Conservation (phyloP, 2,888 invertebrate genomes). For the Caenorhabditis sp. region DNA sequence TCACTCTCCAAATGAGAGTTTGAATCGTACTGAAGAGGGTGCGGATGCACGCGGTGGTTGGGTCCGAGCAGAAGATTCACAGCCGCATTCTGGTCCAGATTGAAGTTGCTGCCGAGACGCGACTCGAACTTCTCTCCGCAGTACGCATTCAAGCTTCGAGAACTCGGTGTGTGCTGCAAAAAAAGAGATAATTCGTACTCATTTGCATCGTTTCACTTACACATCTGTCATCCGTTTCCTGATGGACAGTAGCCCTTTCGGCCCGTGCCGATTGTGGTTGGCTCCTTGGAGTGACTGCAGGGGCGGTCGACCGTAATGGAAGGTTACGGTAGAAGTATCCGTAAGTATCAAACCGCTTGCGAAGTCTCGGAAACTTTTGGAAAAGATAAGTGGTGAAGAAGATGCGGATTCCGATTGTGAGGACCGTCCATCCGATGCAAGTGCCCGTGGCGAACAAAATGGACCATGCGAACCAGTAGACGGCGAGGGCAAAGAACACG, state of each 20-base stretch:
- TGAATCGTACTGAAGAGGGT: slow-evolving; percentile 17
- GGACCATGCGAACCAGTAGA: slow-evolving; percentile 77
- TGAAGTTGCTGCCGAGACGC: slow-evolving; percentile 63
- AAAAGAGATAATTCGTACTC: not conserved
- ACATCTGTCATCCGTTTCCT: slow-evolving; percentile 46
- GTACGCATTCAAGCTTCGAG: slow-evolving; percentile 19
- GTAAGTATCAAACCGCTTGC: slow-evolving; percentile 79
- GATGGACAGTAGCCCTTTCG: slow-evolving; percentile 7
- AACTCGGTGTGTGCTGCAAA: slow-evolving; percentile 39
- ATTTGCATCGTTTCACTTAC: slow-evolving; percentile 10
- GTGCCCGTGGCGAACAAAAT: slow-evolving; percentile 76
- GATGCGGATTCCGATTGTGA: slow-evolving; percentile 80
- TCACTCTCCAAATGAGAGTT: slow-evolving; percentile 26
- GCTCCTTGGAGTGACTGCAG: slow-evolving; percentile 15
- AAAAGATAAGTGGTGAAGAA: slow-evolving; percentile 81
- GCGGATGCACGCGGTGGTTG: slow-evolving; percentile 10
- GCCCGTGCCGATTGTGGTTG: slow-evolving; percentile 23
- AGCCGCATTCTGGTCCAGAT: slow-evolving; percentile 53
- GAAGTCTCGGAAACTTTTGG: slow-evolving; percentile 80
- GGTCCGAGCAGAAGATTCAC: slow-evolving; percentile 50
- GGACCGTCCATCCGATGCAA: slow-evolving; percentile 77
- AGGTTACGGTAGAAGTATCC: slow-evolving; percentile 69
- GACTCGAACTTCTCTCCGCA: slow-evolving; percentile 60
- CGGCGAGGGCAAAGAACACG: slow-evolving; percentile 77
- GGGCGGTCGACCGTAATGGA: slow-evolving; percentile 31